Base-by-base conservation (phyloP, 2,113 vertebrate species). In the Ochotona princeps region DNA sequence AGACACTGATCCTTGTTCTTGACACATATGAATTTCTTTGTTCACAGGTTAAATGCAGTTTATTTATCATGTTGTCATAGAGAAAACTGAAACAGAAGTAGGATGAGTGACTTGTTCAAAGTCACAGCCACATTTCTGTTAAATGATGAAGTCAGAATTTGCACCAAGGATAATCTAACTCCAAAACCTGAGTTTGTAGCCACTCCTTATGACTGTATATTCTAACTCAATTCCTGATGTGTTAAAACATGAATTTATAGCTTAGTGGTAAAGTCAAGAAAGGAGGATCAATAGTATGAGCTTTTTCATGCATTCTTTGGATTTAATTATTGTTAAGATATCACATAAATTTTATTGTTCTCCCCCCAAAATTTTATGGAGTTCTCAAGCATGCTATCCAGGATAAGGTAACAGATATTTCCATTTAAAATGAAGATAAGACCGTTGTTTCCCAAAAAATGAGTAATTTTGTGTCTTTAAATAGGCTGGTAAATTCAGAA, bases 381-480 rank as follows among this genome's bases (percentile, higher is more conserved):
- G 30, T 35, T 85, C 2, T 35, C 49, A 78, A 65, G 66, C 9
- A 47, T 67, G 13, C 25, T 23, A 81, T 57, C 81, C 35, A 91
- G 9, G 8, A 91, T 49, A 92, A 81, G 30, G 28, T 81, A 66
- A n/a, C 44, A 70, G 1, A 47, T 47, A 70, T 90, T 57, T 87
- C 23, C 49, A 86, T 75, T 82, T 66, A 70, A 51, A 86, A n/a
- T 60, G 81, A 76, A 84, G 7, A 35, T 54, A 89, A 49, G 30
- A 74, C 15, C 28, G 82, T 79, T 51, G 82, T 79, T 51, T 90
- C 89, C 78, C 49, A 89, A 94, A 69, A 91, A 94, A 69, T 81
- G 63, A 73, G 67, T 75, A 57, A 35, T 66, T 65, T 21, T 63
- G 1, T 96, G 49, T 76, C 54, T 21, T 75, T 82, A 57, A 23